Conservation (phyloP, 2,113 vertebrate species). For the Pseudolaguvia tuberculata region DNA sequence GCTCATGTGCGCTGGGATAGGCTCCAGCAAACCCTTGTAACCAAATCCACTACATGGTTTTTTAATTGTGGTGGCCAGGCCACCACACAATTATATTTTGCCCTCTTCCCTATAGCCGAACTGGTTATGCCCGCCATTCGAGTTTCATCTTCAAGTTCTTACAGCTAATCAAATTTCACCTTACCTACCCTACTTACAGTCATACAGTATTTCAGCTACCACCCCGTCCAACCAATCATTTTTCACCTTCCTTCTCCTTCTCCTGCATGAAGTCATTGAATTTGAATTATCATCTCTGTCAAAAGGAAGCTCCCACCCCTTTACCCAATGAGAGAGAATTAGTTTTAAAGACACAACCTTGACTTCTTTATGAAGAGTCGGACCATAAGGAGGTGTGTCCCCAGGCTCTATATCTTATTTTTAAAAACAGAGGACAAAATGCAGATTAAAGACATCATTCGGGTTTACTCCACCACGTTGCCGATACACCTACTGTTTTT, state of each 20-base stretch:
- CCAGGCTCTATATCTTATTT: slow-evolving; percentile 3
- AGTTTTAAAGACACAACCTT: not conserved
- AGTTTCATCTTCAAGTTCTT: not conserved
- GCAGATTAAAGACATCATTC: slow-evolving; percentile 36
- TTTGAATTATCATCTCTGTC: not conserved
- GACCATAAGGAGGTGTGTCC: not conserved
- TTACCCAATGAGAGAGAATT: not conserved
- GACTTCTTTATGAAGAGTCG: not conserved
- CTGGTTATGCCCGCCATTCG: not conserved
- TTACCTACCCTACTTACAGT: too few relatives aligned
- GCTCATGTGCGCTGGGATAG: too few relatives aligned
- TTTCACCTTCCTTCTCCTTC: too few relatives aligned
- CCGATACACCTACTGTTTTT: not conserved
- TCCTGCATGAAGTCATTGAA: too few relatives aligned
- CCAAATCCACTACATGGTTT: too few relatives aligned
- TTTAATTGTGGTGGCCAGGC: too few relatives aligned
- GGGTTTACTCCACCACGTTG: not conserved
- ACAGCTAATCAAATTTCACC: not conserved
- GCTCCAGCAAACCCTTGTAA: too few relatives aligned
- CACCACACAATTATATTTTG: not conserved
- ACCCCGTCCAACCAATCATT: not conserved
- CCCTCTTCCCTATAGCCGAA: not conserved
- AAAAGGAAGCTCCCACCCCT: not conserved
- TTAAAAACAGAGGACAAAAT: slow-evolving; percentile 3
- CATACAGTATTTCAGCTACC: not conserved